Conservation (phyloP, 2,113 vertebrate species). For the Anseranas semipalmata region DNA sequence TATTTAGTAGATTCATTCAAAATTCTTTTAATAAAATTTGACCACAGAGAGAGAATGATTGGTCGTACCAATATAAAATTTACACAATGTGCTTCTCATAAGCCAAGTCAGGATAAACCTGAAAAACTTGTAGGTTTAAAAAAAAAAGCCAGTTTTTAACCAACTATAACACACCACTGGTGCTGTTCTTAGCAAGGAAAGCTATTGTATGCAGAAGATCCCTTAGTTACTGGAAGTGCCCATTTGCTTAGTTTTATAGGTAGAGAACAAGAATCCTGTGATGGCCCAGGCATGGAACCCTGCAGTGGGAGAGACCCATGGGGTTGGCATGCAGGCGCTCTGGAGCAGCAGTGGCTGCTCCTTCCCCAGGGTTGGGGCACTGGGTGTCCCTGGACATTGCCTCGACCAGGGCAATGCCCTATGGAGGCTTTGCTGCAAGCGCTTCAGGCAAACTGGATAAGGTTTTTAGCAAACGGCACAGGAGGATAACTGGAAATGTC, state of each 20-base stretch:
- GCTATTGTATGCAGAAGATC: not conserved
- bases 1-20: not conserved
- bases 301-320: not conserved
- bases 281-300: no score
- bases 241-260: not conserved
- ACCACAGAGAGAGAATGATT: accelerated
- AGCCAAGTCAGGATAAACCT: not conserved
- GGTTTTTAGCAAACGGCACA: not conserved
- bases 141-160: not conserved
- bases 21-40: not conserved
- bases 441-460: not conserved
- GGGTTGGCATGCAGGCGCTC: not conserved
- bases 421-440: not conserved
- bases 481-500: not conserved
- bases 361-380: accelerated
- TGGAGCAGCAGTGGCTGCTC: accelerated
- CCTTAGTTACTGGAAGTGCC: not conserved
- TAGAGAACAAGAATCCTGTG: not conserved
- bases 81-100: accelerated
- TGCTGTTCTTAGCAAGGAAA: not conserved
- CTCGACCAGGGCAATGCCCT: no score
- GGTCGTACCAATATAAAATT: accelerated
- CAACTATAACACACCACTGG: not conserved
- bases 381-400: accelerated
- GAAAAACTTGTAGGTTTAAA: not conserved